These are phyloP conservation scores for Ceratitis capitata DNA, from an alignment of 1,140 invertebrate species.

Conservation along the genomic window DNA sequence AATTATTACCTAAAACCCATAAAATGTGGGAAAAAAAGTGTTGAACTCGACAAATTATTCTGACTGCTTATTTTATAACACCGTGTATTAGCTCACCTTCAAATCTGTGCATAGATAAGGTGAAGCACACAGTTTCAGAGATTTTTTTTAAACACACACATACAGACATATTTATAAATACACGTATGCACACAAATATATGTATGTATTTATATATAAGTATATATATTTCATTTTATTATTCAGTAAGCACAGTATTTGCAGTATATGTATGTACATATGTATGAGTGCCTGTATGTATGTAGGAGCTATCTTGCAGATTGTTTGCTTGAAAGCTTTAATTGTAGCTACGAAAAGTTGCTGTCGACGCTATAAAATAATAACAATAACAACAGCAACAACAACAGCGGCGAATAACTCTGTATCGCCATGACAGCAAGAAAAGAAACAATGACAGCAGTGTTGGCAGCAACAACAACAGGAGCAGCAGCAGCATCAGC, in stretches of 20 bases:
- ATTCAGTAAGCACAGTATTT: too few species aligned
- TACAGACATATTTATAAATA: neutral
- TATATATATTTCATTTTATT: too few species aligned
- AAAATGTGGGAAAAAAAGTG: too few species aligned
- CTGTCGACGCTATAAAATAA: constrained; percentile 14
- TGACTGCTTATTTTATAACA: neutral
- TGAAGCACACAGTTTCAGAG: neutral
- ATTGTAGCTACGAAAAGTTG: neutral
- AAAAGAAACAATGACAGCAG: neutral
- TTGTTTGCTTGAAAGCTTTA: constrained; percentile 37
- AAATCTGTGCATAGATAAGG: neutral
- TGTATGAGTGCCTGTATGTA: too few species aligned
- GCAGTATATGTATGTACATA: too few species aligned
- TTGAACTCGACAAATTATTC: too few species aligned
- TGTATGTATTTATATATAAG: neutral
- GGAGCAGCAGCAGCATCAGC: constrained; percentile 6
- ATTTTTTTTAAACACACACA: neutral
- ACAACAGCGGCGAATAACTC: neutral
- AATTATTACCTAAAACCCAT: too few species aligned
- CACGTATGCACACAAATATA: neutral
- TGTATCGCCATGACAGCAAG: neutral
- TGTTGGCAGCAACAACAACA: neutral
- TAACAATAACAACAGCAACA: neutral
- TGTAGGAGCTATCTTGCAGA: neutral
- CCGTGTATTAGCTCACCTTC: neutral